These are phyloP conservation scores for Caenorhabditis inopinata DNA, from an alignment of 1,140 invertebrate genomes.

Conservation along the genomic window DNA sequence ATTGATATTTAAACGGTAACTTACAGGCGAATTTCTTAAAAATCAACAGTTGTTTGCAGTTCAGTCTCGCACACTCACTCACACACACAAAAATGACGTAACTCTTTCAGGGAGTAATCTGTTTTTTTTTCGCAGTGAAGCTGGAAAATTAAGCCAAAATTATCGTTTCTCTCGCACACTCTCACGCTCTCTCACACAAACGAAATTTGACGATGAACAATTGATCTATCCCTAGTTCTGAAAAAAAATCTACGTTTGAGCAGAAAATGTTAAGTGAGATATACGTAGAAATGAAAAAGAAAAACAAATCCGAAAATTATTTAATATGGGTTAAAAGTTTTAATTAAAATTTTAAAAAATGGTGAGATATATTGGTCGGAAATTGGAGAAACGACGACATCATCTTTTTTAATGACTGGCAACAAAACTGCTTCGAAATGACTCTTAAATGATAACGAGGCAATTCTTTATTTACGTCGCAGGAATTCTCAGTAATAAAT, in stretches of 20 bases:
- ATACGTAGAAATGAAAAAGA: background rate
- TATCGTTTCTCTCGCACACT: slow-evolving; percentile 14
- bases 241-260: background rate
- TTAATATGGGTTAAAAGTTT: too few species aligned
- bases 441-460: background rate
- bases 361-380: background rate
- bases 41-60: background rate
- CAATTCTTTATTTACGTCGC: background rate
- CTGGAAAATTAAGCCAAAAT: background rate
- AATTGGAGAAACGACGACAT: too few species aligned
- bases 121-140: background rate
- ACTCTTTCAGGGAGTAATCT: background rate
- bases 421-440: too few species aligned
- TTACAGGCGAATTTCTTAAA: background rate
- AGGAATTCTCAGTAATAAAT: background rate
- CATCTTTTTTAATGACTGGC: too few species aligned
- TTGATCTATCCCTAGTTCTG: slow-evolving; percentile 22
- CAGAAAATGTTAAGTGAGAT: background rate
- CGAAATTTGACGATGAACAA: background rate
- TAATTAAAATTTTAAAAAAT: too few species aligned
- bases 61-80: slow-evolving; percentile 20
- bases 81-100: background rate
- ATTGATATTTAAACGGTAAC: background rate
- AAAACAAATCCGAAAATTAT: too few species aligned
- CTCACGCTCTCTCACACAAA: slow-evolving; percentile 18